phyloP scores from a whole-genome alignment of 1,140 invertebrate species.

The Scaptodrosophila lebanonensis region DNA sequence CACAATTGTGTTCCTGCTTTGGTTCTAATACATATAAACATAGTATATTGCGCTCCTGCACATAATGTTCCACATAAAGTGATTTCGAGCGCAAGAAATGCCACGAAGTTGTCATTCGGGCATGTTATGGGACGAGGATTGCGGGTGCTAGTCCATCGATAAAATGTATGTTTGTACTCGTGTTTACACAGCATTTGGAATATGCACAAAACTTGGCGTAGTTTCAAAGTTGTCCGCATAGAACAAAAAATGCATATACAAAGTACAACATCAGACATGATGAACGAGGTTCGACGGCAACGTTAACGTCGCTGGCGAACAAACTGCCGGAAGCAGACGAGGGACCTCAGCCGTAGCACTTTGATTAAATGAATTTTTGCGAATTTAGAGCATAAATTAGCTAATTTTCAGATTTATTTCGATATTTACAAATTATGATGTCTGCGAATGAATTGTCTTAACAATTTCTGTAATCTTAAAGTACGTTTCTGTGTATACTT shows the following conservation, averaged over 20 bases:
- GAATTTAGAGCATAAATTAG: slow-evolving; percentile 51
- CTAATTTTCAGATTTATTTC: slow-evolving; percentile 56
- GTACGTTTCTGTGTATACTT: too few relatives aligned
- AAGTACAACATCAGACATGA: slow-evolving; percentile 57
- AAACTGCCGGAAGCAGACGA: slow-evolving; percentile 56
- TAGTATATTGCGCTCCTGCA: too few relatives aligned
- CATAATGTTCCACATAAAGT: slow-evolving; percentile 71
- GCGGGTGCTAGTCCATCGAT: slow-evolving; percentile 48
- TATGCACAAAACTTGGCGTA: slow-evolving; percentile 67
- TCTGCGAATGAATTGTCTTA: too few relatives aligned
- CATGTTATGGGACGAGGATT: background rate
- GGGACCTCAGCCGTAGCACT: slow-evolving; percentile 37
- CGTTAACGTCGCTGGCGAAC: slow-evolving; percentile 13
- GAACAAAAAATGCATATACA: slow-evolving; percentile 15
- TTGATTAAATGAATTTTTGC: slow-evolving; percentile 66
- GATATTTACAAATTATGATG: slow-evolving; percentile 15
- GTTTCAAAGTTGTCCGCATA: slow-evolving; percentile 52
- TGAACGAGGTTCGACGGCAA: slow-evolving; percentile 41
- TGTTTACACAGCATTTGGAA: slow-evolving; percentile 37
- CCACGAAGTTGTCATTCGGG: slow-evolving; percentile 3
- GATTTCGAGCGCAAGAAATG: slow-evolving; percentile 72
- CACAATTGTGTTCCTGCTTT: too few relatives aligned
- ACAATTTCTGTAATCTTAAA: too few relatives aligned
- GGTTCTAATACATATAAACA: too few relatives aligned
- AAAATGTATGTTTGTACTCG: slow-evolving; percentile 24